Evolutionary conservation across 2,888 invertebrate genomes (phyloP), one percentile per base, ranked within the genome.

Genomic region (Caenorhabditis zanzibari): DNA sequence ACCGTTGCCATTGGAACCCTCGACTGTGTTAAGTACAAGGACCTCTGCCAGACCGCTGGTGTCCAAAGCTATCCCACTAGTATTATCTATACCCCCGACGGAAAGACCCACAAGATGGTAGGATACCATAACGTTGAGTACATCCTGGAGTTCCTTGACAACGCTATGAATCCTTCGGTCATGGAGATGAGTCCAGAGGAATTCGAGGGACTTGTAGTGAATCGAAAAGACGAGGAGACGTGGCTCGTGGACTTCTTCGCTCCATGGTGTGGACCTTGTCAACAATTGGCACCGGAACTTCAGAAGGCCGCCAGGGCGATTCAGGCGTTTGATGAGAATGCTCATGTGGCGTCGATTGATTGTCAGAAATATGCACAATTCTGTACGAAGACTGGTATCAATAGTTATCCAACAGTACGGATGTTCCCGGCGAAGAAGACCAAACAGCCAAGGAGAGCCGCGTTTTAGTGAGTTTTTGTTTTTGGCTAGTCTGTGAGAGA

Each of bases 211-310:
- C 92, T 91, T 24, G 93, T 95, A 38, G 92, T 93, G 16, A 92
- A 94, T 32, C 94, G 95, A 89, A 93, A 93, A 1, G 90, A 92
- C 10, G 93, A 94, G 61, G 94, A 94, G 80, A 92, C 95, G 5
- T 95, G 95, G 95, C 91, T 95, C 28, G 94, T 95, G 2, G 95
- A 95, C 93, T 95, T 95, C 93, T 95, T 94, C 92, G 95, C 95
- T 14, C 95, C 95, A 0, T 95, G 95, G 95, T 96, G 95, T 93
- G 95, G 94, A 2, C 95, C 95, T 0, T 96, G 95, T 91, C 95
- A 95, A 89, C 94, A 94, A 85, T 80, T 96, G 84, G 94, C 94
- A 12, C 95, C 95, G 0, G 94, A 95, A 88, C 95, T 95, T 94
- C 93, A 95, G 54, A 93, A 94, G 90, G 93, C 95, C 41, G 95